phyloP scores from a whole-genome alignment of 2,888 invertebrate species.

The Polydesmus complanatus region DNA sequence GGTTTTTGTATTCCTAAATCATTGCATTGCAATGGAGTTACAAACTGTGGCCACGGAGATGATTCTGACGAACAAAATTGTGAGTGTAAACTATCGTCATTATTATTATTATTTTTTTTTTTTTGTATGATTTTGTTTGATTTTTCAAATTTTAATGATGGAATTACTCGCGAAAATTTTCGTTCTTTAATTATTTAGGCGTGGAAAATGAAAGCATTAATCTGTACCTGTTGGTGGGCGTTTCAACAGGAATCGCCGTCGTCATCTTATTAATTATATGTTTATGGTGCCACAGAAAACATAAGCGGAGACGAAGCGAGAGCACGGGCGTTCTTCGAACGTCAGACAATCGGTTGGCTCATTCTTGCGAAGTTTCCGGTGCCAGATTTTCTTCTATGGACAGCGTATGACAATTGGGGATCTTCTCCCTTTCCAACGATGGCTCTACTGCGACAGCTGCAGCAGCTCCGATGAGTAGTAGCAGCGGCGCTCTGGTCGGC shows the following conservation, averaged over 20 bases:
- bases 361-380: conserved; percentile 43
- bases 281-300: conserved; percentile 41
- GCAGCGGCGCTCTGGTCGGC: background rate
- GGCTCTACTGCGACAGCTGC: background rate
- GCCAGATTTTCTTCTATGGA: conserved; percentile 43
- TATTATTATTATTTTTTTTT: no score
- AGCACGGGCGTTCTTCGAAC: conserved; percentile 9
- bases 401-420: conserved; percentile 37
- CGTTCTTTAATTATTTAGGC: conserved; percentile 28
- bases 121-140: background rate
- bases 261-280: conserved; percentile 37
- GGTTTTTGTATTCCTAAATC: conserved; percentile 65
- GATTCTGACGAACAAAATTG: conserved; percentile 62
- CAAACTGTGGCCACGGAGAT: conserved; percentile 71
- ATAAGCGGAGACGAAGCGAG: conserved; percentile 23
- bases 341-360: conserved; percentile 23
- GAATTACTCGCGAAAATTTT: background rate
- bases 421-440: background rate
- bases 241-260: conserved; percentile 37
- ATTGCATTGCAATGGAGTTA: conserved; percentile 59
- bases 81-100: no score
- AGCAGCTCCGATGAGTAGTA: background rate
- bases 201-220: conserved; percentile 40
- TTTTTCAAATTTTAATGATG: background rate
- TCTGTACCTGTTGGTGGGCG: conserved; percentile 42